Percentiles rank a stretch among this genome's conserved stretches.
Conservation (phyloP, 2,888 invertebrate genomes). For the Scelioninae gen. 1 region DNA sequence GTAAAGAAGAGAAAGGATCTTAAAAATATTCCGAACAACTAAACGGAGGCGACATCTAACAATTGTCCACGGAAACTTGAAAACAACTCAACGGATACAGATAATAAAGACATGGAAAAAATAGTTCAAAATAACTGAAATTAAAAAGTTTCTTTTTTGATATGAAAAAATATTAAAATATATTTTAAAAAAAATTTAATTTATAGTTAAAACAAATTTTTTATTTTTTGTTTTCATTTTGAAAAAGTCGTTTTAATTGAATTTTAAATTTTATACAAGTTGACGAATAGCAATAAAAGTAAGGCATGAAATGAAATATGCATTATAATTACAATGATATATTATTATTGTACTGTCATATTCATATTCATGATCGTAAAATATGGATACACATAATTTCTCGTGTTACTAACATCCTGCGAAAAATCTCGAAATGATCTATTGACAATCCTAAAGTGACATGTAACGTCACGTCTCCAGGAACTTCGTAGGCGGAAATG, state of each 20-base stretch:
- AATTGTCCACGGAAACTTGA: not conserved
- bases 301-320: conserved; percentile 28
- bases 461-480: conserved; percentile 54
- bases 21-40: not conserved
- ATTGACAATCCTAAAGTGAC: conserved; percentile 63
- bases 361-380: conserved; percentile 39
- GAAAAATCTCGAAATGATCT: conserved; percentile 60
- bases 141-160: not conserved
- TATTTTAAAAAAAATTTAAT: too few relatives aligned
- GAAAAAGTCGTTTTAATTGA: not conserved
- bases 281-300: conserved; percentile 14
- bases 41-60: conserved; percentile 36
- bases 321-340: conserved; percentile 53
- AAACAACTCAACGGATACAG: conserved; percentile 3
- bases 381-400: conserved; percentile 52
- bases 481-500: conserved; percentile 65
- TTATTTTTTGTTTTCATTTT: not conserved
- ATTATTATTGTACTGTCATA: conserved; percentile 58
- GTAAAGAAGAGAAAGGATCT: conserved; percentile 59
- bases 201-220: too few relatives aligned
- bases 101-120: not conserved
- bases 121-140: not conserved
- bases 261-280: too few relatives aligned
- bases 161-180: too few relatives aligned
- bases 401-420: conserved; percentile 43